Base-by-base conservation (phyloP, 2,797 vertebrate genomes). In the Melanotaenia nigrans region DNA sequence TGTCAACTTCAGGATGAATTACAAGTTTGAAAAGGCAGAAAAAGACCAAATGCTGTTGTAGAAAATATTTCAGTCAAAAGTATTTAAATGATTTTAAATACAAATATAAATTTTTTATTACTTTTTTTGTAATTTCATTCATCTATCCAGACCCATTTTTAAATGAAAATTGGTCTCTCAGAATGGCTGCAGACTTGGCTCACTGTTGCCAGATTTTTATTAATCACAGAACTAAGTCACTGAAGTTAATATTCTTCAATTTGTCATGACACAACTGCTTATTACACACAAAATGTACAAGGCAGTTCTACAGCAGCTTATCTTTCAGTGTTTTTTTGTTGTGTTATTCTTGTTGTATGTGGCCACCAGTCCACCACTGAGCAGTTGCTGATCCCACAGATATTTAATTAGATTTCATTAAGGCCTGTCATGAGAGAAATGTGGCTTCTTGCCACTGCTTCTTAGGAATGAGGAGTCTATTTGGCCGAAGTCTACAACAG, bases 401-500 rank as follows among this genome's bases (percentile, higher is more conserved):
- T 90, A 90, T 90, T 94, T 93, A 91, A 93, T 94, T 93, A 94
- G 86, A 90, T 83, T 85, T 92, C 86, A 91, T 92, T 91, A 93
- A 94, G 87, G 82, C 80, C 81, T 68, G 79, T 84, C 86, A 65
- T 94, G 91, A 93, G 91, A 93, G 91, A 89, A 89, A 91, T 76
- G 89, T 93, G 93, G 94, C 92, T 87, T 82, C 77, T 84, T 87
- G 91, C 93, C 93, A 92, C 79, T 63, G 87, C 78, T 85, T 87
- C 92, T 78, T 78, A 79, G 87, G 86, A 90, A 85, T 88, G 65
- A 84, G 82, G 87, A 90, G 82, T 81, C 84, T 74, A 72, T 89
- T 91, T 90, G 90, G 88, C 85, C 47, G 74, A 76, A 75, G 75
- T 75, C 73, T 81, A 49, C 71, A 83, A 83, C 85, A 88, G 86